phyloP scores from a whole-genome alignment of 1,140 invertebrate species.

The Mercenaria mercenaria region DNA sequence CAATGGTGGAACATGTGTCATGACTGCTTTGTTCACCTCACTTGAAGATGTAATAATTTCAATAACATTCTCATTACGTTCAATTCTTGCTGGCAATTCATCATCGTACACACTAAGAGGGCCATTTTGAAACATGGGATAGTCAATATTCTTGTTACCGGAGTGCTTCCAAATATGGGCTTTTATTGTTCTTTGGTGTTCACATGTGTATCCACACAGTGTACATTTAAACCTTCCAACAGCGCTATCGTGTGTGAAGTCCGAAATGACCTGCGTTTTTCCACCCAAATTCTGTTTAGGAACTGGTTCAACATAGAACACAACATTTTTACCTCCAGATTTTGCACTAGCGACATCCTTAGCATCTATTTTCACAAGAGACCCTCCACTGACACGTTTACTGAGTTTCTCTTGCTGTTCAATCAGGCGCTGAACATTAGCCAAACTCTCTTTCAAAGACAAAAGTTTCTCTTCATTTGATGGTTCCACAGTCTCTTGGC shows the following conservation, averaged over 20 bases:
- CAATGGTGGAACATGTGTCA: not conserved
- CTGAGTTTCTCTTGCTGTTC: slow-evolving; percentile 17
- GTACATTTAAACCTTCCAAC: slow-evolving; percentile 81
- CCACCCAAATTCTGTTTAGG: slow-evolving; percentile 64
- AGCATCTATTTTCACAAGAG: not conserved
- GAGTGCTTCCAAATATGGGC: slow-evolving; percentile 86
- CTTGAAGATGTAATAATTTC: not conserved
- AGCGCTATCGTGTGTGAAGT: slow-evolving; percentile 80
- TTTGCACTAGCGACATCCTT: not conserved
- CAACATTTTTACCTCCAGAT: slow-evolving; percentile 2
- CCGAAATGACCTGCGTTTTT: slow-evolving; percentile 28
- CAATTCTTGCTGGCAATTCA: not conserved
- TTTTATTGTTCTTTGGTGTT: slow-evolving; percentile 85
- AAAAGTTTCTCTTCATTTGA: slow-evolving; percentile 7
- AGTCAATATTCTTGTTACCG: slow-evolving; percentile 84
- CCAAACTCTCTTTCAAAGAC: slow-evolving; percentile 12
- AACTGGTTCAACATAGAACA: slow-evolving; percentile 65
- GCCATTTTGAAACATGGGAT: slow-evolving; percentile 85
- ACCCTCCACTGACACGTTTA: not conserved
- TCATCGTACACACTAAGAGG: slow-evolving; percentile 84
- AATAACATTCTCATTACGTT: not conserved
- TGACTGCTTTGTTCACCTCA: not conserved
- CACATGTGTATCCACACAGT: slow-evolving; percentile 85
- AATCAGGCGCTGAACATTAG: slow-evolving; percentile 13
- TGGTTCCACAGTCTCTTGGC: not conserved